Evolutionary conservation across 1,140 invertebrate genomes (phyloP).

Genomic region (Agrilus planipennis): DNA sequence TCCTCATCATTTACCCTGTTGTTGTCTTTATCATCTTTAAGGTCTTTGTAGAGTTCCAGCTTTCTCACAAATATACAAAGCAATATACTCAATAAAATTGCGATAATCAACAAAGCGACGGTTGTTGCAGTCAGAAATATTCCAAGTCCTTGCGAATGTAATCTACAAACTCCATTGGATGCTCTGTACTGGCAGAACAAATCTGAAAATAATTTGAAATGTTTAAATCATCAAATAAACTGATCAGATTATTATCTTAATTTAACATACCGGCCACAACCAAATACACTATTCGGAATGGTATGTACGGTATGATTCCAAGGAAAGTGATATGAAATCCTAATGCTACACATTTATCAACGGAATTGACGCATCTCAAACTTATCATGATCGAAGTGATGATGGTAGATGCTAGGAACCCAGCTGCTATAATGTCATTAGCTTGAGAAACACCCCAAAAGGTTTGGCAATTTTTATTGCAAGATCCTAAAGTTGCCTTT

Average conservation of each 20-base stretch:
- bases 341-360: constrained; percentile 47
- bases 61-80: constrained; percentile 8
- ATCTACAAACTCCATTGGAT: constrained; percentile 14
- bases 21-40: too few species aligned
- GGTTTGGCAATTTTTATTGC: constrained; percentile 38
- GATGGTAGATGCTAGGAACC: constrained; percentile 35
- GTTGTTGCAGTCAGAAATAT: constrained; percentile 19
- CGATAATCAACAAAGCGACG: constrained; percentile 16
- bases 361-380: constrained; percentile 38
- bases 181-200: constrained; percentile 3
- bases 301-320: constrained; percentile 41
- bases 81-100: constrained; percentile 13
- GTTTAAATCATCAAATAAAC: too few species aligned
- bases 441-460: constrained; percentile 44
- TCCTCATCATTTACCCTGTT: neutral
- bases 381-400: constrained; percentile 45
- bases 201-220: too few species aligned
- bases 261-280: constrained; percentile 36
- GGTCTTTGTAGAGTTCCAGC: constrained; percentile 14
- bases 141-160: constrained; percentile 19
- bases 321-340: constrained; percentile 42
- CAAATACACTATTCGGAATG: constrained; percentile 42
- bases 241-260: too few species aligned
- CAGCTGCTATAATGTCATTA: constrained; percentile 32
- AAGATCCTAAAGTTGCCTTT: constrained; percentile 41